Percentiles rank a stretch among this genome's conserved stretches.
phyloP scores from a whole-genome alignment of 2,113 vertebrate species.

The Chaenocephalus aceratus region DNA sequence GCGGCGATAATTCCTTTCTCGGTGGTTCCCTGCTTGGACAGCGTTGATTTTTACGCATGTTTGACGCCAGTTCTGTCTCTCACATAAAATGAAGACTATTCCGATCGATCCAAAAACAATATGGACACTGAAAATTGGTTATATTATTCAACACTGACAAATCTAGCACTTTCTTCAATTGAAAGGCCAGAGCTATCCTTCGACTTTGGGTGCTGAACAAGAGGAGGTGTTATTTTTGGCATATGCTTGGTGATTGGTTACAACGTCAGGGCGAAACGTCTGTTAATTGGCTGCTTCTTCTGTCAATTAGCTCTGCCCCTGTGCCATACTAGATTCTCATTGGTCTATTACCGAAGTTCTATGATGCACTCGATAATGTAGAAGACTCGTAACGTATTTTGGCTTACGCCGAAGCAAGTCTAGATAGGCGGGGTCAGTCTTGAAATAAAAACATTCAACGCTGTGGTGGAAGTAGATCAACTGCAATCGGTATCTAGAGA shows the following conservation, averaged over 20 bases:
- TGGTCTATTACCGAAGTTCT: constrained; percentile 62
- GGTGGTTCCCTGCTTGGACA: constrained; percentile 84
- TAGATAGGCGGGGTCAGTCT: constrained; percentile 21
- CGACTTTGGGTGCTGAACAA: constrained; percentile 86
- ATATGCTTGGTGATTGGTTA: constrained; percentile 74
- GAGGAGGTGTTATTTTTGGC: constrained; percentile 81
- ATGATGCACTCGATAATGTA: constrained; percentile 34
- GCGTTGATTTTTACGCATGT: constrained; percentile 85
- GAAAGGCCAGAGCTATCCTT: constrained; percentile 85
- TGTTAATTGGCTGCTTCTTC: constrained; percentile 64
- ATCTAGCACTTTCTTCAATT: constrained; percentile 84
- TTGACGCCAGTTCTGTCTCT: constrained; percentile 79
- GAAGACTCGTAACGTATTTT: neutral
- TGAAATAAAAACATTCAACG: constrained; percentile 7
- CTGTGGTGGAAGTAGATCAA: neutral
- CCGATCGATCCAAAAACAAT: constrained; percentile 68
- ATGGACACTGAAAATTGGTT: constrained; percentile 64
- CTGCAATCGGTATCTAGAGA: rapidly evolving
- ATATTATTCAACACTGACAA: constrained; percentile 77
- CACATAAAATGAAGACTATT: constrained; percentile 66
- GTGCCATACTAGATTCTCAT: constrained; percentile 49
- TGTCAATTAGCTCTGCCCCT: constrained; percentile 76
- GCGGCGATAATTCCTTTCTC: constrained; percentile 85
- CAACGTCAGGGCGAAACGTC: neutral
- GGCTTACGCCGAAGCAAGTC: constrained; percentile 36